Percentiles rank a stretch among this genome's conserved stretches.
phyloP scores from a whole-genome alignment of 2,888 invertebrate species.

The Coelogynopora nodosa region DNA sequence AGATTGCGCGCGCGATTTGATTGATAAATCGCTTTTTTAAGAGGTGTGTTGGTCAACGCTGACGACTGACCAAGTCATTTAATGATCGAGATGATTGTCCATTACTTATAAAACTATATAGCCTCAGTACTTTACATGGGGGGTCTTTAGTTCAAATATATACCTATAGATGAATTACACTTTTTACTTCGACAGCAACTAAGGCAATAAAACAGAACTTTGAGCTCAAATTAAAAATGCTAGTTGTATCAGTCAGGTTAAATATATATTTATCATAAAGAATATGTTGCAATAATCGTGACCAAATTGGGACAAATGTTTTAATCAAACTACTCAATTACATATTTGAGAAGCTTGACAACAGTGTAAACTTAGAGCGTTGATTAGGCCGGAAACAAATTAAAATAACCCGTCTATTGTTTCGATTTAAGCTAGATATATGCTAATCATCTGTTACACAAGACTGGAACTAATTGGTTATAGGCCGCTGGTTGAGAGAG shows the following conservation, averaged over 20 bases:
- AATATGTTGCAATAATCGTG: neutral
- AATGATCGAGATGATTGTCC: no score
- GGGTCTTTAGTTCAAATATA: neutral
- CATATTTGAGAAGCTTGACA: neutral
- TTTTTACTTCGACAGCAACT: neutral
- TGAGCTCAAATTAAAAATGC: neutral
- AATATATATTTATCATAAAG: neutral
- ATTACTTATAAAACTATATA: no score
- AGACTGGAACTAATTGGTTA: neutral
- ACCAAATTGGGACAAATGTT: no score
- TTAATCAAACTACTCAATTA: neutral
- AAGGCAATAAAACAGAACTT: neutral
- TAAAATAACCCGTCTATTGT: neutral
- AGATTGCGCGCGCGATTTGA: neutral
- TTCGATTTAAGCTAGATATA: neutral
- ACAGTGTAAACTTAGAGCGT: neutral
- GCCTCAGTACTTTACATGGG: neutral
- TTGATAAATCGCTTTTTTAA: neutral
- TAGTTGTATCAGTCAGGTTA: neutral
- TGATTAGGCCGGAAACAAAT: neutral
- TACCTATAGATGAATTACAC: no score
- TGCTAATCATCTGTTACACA: neutral
- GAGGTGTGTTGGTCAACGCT: neutral
- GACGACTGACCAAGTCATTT: neutral
- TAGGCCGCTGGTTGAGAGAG: no score